Evolutionary conservation across 23 tunicate genomes (phyloP).

Genomic region (Trididemnum clinides): DNA sequence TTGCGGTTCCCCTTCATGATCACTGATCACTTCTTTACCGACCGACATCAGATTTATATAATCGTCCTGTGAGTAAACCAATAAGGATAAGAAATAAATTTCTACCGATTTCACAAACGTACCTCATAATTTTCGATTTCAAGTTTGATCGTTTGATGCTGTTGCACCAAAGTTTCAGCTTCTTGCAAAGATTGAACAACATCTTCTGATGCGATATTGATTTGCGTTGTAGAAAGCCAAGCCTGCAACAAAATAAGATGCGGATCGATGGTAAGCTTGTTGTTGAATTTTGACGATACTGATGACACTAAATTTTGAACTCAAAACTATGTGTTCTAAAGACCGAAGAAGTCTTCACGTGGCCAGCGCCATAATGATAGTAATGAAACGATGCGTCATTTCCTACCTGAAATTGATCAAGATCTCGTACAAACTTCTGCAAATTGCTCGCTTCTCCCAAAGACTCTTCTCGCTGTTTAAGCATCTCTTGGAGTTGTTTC

Average conservation of each 20-base stretch:
- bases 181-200: constrained; percentile 84
- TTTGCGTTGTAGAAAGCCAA: constrained; percentile 91
- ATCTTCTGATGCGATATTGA: constrained; percentile 94
- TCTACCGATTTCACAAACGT: neutral
- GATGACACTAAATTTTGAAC: no score
- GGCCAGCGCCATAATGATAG: no score
- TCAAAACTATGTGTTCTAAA: no score
- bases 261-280: no score
- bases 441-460: constrained; percentile 96
- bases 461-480: constrained; percentile 80
- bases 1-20: constrained; percentile 84
- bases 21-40: constrained; percentile 68
- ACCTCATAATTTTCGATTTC: constrained; percentile 95
- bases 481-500: constrained; percentile 72
- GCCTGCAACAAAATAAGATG: constrained; percentile 40
- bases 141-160: constrained; percentile 82
- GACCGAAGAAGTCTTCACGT: no score
- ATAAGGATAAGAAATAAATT: no score
- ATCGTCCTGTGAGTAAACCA: constrained; percentile 46
- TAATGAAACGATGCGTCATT: no score
- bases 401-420: constrained; percentile 93
- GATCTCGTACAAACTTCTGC: constrained; percentile 91
- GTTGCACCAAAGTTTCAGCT: constrained; percentile 93
- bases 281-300: no score
- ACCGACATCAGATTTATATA: constrained; percentile 60